Evolutionary conservation across 1,140 invertebrate genomes (phyloP).

Genomic region (Magallana gigas): DNA sequence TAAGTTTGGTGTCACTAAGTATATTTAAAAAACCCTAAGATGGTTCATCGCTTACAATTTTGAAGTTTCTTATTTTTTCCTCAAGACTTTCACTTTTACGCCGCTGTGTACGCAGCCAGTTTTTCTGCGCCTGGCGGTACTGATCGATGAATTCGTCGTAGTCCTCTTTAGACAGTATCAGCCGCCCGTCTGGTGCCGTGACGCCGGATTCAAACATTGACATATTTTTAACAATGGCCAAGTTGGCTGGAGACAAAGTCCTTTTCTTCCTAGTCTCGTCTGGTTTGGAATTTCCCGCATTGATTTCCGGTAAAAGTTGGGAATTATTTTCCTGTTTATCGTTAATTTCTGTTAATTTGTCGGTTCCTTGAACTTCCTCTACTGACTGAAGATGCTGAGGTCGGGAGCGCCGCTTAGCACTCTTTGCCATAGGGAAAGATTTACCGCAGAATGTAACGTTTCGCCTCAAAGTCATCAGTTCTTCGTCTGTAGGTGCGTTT

Average conservation of each 20-base stretch:
- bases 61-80: conserved; percentile 46
- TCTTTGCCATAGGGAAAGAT: conserved; percentile 47
- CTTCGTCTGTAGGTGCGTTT: background rate
- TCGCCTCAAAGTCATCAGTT: conserved; percentile 23
- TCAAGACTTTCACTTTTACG: conserved; percentile 46
- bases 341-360: background rate
- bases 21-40: background rate
- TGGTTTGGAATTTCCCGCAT: background rate
- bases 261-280: background rate
- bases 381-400: conserved; percentile 8
- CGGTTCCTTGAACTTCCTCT: background rate
- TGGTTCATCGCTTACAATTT: background rate
- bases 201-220: conserved; percentile 52
- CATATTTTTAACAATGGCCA: conserved; percentile 36
- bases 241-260: conserved; percentile 6
- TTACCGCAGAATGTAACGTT: conserved; percentile 45
- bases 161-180: conserved; percentile 50
- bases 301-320: conserved; percentile 17
- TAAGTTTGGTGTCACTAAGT: too few species aligned
- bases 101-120: conserved; percentile 25
- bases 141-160: conserved; percentile 52
- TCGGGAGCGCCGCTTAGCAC: conserved; percentile 4
- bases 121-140: conserved; percentile 39
- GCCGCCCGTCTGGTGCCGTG: conserved; percentile 50
- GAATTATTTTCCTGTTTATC: background rate